Percentiles rank a stretch among this genome's conserved stretches.
Conservation (phyloP, 2,797 vertebrate genomes). For the Tenualosa thibaudeaui region DNA sequence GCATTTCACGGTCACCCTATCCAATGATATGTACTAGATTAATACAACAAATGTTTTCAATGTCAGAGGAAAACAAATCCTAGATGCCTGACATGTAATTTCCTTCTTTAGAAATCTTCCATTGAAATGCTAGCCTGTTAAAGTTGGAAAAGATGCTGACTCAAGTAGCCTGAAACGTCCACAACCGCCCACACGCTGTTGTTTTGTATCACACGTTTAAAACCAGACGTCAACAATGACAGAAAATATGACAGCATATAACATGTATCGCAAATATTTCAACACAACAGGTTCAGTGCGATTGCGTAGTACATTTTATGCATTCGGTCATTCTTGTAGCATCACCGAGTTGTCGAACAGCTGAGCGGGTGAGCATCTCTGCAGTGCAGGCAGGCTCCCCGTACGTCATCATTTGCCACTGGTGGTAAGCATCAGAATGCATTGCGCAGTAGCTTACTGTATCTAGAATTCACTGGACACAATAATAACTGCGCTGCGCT, state of each 20-base stretch:
- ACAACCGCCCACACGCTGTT: not conserved
- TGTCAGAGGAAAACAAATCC: not conserved
- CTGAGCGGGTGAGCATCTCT: constrained; percentile 7
- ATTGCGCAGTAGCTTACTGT: constrained; percentile 11
- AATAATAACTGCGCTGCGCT: not conserved
- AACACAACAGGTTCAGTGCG: not conserved
- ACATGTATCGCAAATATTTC: not conserved
- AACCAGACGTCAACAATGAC: not conserved
- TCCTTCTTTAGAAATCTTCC: not conserved
- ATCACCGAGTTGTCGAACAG: constrained; percentile 4
- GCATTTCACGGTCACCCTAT: not conserved
- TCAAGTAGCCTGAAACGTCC: not conserved
- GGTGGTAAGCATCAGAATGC: constrained; percentile 3
- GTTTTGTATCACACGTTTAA: not conserved
- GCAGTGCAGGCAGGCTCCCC: not conserved
- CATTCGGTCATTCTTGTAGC: not conserved
- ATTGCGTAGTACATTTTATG: not conserved
- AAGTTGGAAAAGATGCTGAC: not conserved
- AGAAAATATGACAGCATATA: not conserved
- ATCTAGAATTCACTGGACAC: not conserved
- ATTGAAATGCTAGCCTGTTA: not conserved
- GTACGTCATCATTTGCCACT: not conserved
- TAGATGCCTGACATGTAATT: not conserved
- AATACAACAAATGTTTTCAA: not conserved
- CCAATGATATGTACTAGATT: not conserved